Evolutionary conservation across 2,888 invertebrate species (phyloP), one percentile per base, ranked within the genome.

Genomic region (Machimus rusticus): DNA sequence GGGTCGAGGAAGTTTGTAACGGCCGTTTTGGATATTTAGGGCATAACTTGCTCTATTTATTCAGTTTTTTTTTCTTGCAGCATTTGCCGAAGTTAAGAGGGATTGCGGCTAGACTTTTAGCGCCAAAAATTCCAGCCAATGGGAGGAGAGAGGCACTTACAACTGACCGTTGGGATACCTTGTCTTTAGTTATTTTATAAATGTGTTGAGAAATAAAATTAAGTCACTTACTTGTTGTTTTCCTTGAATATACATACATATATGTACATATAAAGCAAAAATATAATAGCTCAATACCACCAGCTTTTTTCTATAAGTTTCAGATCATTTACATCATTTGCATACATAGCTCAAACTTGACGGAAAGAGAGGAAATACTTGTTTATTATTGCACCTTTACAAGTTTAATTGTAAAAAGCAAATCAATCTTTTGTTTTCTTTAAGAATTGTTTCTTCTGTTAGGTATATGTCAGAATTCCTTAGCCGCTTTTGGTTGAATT

Each of bases 1-100:
- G 28, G 39, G 51, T 79, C 51, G 23, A 79, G 16, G 46, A 23
- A 12, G 66, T 82, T 37, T 82, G 57, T 82, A 82, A 82, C 82
- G 82, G 82, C 34, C 82, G 55, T 34, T 82, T 37, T 31, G 79
- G 23, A 3, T 14, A n/a, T 79, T 23, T 39, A 79, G 51, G 51
- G 23, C 79, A 79, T 28, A 28, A 37, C 76, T 76, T 76, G 76
- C 76, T 76, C 76, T 76, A 76, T 76, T 76, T 76, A 34, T 34
- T 14, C 37, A 6, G 34, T 79, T 79, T 79, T 43, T 46, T 79
- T 79, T 79, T 43, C 31, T 79, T 51, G 79, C 79, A 16, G 28
- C 23, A 66, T 23, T 66, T 28, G 14, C 9, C 19, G 28, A 66
- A 12, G 23, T 66, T 19, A 3, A 23, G 4, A 66, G 66, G 66